Conservation (phyloP, 2,888 invertebrate species). For the Drosophila mulleri region DNA sequence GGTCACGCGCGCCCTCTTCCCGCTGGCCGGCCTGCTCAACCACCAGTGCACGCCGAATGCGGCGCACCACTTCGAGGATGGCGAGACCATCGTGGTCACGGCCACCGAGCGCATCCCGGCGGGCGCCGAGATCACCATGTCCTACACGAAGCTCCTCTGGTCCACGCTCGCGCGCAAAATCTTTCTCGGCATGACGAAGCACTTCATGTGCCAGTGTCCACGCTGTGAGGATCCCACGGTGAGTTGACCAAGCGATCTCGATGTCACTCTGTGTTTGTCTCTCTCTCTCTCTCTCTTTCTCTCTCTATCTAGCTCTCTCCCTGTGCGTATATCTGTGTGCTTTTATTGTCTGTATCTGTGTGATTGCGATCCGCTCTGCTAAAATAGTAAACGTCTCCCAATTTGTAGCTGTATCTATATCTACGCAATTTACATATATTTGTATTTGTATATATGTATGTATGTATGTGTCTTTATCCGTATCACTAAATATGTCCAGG, state of each 20-base stretch:
- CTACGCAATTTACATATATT: not conserved
- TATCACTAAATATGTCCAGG: no score
- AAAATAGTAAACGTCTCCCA: slow-evolving; percentile 35
- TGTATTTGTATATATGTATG: no score
- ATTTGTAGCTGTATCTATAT: not conserved
- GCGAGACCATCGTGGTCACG: slow-evolving; percentile 87
- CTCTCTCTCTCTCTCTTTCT: not conserved
- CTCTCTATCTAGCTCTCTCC: not conserved
- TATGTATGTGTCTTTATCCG: not conserved
- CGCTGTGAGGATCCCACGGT: slow-evolving; percentile 89
- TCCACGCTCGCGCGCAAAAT: slow-evolving; percentile 89
- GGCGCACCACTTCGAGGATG: slow-evolving; percentile 88
- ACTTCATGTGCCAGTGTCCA: slow-evolving; percentile 89
- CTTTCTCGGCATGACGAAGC: slow-evolving; percentile 88
- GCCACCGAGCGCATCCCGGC: slow-evolving; percentile 87
- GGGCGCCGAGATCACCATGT: slow-evolving; percentile 89
- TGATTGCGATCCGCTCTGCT: slow-evolving; percentile 1
- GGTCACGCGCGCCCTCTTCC: slow-evolving; percentile 88
- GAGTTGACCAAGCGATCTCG: slow-evolving; percentile 83
- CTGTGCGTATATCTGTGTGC: not conserved
- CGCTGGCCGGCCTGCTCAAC: slow-evolving; percentile 89
- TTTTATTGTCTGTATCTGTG: not conserved
- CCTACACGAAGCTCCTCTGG: slow-evolving; percentile 90
- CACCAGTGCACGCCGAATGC: slow-evolving; percentile 91
- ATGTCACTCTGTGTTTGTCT: not conserved